Evolutionary conservation across 2,888 invertebrate genomes (phyloP).

Genomic region (Ceriagrion tenellum): DNA sequence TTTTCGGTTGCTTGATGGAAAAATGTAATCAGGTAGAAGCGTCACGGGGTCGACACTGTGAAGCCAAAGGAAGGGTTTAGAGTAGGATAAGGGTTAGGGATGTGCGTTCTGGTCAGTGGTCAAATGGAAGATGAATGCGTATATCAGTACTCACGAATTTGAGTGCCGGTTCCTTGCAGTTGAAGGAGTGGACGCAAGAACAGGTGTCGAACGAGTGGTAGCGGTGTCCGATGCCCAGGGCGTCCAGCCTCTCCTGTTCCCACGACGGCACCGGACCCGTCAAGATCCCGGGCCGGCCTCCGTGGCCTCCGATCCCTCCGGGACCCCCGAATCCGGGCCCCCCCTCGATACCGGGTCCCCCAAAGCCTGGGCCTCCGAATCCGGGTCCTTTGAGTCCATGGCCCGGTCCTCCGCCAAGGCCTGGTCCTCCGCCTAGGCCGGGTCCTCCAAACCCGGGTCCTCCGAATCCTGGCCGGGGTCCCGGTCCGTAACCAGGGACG

Average conservation of each 20-base stretch:
- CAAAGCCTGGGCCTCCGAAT: neutral
- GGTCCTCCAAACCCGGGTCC: slow-evolving; percentile 16
- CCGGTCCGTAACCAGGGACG: slow-evolving; percentile 6
- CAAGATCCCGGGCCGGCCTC: slow-evolving; percentile 64
- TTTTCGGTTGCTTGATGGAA: too few relatives aligned
- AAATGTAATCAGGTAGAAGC: too few relatives aligned
- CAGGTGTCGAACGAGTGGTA: slow-evolving; percentile 75
- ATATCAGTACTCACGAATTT: slow-evolving; percentile 15
- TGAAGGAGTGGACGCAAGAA: slow-evolving; percentile 81
- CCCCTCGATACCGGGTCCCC: neutral
- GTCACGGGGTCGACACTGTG: too few relatives aligned
- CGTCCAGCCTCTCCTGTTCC: slow-evolving; percentile 70
- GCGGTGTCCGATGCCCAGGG: slow-evolving; percentile 48
- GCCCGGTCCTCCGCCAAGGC: slow-evolving; percentile 18
- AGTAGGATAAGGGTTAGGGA: too few relatives aligned
- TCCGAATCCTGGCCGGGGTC: neutral
- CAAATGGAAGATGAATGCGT: too few relatives aligned
- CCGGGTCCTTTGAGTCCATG: slow-evolving; percentile 21
- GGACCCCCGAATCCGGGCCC: neutral
- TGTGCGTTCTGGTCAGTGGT: too few relatives aligned
- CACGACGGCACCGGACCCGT: slow-evolving; percentile 71
- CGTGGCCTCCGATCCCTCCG: neutral
- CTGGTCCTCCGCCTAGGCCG: neutral
- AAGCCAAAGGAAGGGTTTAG: too few relatives aligned
- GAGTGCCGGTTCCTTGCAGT: slow-evolving; percentile 76